These are phyloP conservation scores for Tribolium madens DNA, from an alignment of 1,140 invertebrate genomes.

Conservation along the genomic window DNA sequence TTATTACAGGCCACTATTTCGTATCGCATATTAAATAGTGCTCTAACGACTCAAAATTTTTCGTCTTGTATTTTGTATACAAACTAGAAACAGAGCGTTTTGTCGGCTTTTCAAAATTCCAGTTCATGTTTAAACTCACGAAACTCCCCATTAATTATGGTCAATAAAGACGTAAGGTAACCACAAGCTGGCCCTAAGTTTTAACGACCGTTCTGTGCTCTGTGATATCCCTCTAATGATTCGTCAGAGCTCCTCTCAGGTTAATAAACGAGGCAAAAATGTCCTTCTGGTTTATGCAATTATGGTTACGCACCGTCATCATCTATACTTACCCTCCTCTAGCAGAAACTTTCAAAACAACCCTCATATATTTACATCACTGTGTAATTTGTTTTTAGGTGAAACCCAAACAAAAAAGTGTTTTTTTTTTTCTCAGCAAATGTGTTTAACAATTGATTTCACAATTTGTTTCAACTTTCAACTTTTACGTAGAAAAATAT, in stretches of 20 bases:
- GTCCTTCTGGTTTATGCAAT: not conserved
- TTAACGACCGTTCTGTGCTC: not conserved
- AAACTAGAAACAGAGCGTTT: too few species aligned
- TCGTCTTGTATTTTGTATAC: not conserved
- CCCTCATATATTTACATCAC: not conserved
- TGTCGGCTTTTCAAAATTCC: not conserved
- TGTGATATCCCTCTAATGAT: not conserved
- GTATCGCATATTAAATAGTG: constrained; percentile 11
- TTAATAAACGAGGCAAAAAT: not conserved
- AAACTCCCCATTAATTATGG: not conserved
- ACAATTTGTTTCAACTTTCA: too few species aligned
- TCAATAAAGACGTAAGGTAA: not conserved
- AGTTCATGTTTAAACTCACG: not conserved
- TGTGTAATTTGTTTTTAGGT: not conserved
- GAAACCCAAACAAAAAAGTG: too few species aligned
- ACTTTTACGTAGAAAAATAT: too few species aligned
- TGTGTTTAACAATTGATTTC: too few species aligned
- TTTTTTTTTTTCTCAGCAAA: too few species aligned
- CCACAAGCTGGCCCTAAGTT: not conserved
- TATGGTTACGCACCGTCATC: not conserved
- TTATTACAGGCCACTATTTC: constrained; percentile 31
- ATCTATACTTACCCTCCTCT: not conserved
- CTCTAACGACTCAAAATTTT: not conserved
- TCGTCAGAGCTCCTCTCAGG: not conserved
- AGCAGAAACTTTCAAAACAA: not conserved